Conservation (phyloP, 2,888 invertebrate genomes). For the Rhynchonema sp. region DNA sequence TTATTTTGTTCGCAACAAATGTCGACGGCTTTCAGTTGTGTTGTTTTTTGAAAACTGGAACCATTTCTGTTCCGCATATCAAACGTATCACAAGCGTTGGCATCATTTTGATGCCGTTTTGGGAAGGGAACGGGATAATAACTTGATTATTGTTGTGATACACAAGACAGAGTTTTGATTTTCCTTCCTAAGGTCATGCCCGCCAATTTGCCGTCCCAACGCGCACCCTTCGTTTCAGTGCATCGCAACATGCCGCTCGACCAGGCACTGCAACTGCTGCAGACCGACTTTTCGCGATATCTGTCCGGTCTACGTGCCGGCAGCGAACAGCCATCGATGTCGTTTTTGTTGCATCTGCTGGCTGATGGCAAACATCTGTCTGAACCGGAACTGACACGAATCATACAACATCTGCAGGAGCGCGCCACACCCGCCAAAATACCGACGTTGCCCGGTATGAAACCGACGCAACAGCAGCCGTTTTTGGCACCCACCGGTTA, state of each 20-base stretch:
- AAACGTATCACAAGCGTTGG: too few species aligned
- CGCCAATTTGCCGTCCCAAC: too few species aligned
- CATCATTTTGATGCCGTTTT: too few species aligned
- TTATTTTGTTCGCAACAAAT: too few species aligned
- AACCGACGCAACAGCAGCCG: not conserved
- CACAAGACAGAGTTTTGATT: too few species aligned
- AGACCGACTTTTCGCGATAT: slow-evolving; percentile 34
- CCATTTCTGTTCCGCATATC: too few species aligned
- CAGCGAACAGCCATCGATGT: slow-evolving; percentile 28
- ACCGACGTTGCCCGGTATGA: not conserved
- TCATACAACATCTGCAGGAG: slow-evolving; percentile 40
- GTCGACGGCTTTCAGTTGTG: too few species aligned
- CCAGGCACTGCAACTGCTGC: slow-evolving; percentile 59
- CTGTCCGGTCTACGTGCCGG: slow-evolving; percentile 13
- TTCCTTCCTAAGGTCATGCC: too few species aligned
- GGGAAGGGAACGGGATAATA: too few species aligned
- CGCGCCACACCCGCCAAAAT: not conserved
- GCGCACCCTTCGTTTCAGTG: too few species aligned
- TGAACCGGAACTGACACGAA: slow-evolving; percentile 25
- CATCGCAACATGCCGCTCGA: slow-evolving; percentile 89
- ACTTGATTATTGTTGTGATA: too few species aligned
- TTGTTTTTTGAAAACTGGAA: too few species aligned
- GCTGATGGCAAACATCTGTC: slow-evolving; percentile 50
- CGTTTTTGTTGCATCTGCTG: slow-evolving; percentile 50
- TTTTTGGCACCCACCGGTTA: not conserved